These are phyloP conservation scores for Daboia siamensis DNA, from an alignment of 2,113 vertebrate species.

Conservation along the genomic window DNA sequence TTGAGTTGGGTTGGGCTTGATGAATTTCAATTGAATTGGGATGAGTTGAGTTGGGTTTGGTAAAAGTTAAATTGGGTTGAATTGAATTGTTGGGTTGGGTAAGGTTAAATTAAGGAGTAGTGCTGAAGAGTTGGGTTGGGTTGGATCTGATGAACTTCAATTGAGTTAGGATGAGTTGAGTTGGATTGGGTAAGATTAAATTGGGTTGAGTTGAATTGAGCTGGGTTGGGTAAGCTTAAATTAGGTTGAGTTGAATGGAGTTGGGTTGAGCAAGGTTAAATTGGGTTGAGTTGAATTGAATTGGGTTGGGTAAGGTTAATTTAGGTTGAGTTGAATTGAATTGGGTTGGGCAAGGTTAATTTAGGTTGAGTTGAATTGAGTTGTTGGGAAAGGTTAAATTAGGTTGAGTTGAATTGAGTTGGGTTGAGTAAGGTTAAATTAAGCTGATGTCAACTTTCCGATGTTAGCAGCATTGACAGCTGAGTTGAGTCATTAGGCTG, in stretches of 20 bases:
- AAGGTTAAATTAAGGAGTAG: too few relatives aligned
- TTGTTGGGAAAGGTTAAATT: background rate
- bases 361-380: background rate
- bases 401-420: background rate
- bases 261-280: background rate
- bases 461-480: too few relatives aligned
- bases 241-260: background rate
- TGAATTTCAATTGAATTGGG: background rate
- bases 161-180: background rate
- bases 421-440: background rate
- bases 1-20: background rate
- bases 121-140: background rate
- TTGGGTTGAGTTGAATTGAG: background rate
- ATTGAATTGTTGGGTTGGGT: background rate
- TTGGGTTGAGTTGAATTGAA: background rate
- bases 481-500: too few relatives aligned
- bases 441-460: too few relatives aligned
- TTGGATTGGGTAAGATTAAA: background rate
- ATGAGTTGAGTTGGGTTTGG: background rate
- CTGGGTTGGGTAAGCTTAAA: too few relatives aligned
- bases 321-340: too few relatives aligned
- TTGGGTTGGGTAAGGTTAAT: background rate
- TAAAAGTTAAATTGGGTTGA: background rate
- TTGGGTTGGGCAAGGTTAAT: background rate
- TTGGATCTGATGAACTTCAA: background rate